Percentiles rank a stretch among this genome's conserved stretches.
These are phyloP conservation scores for Myrmophylax atrothorax DNA, from an alignment of 2,113 vertebrate genomes.

Conservation along the genomic window DNA sequence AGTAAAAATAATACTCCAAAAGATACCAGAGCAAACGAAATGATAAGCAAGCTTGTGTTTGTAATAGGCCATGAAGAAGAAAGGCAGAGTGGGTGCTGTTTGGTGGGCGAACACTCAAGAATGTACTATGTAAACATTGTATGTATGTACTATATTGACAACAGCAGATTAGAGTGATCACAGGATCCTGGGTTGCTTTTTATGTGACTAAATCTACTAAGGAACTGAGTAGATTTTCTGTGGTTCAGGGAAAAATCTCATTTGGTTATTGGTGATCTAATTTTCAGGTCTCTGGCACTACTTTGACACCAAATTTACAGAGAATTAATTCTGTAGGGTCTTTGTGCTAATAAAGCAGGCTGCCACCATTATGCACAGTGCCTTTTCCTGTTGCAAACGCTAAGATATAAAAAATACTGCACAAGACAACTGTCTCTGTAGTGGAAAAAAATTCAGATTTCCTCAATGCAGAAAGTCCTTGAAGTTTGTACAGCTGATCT, in stretches of 20 bases:
- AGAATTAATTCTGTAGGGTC: not conserved
- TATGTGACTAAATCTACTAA: not conserved
- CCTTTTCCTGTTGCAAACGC: not conserved
- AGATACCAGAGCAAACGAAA: not conserved
- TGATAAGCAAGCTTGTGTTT: not conserved
- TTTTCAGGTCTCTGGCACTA: not conserved
- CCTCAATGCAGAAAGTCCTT: not conserved
- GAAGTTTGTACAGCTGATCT: not conserved
- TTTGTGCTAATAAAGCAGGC: not conserved
- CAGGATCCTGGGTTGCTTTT: not conserved
- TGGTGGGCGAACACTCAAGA: not conserved
- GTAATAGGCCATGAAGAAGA: not conserved
- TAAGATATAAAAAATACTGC: not conserved
- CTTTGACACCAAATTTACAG: not conserved
- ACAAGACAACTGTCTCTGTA: not conserved
- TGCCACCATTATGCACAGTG: not conserved
- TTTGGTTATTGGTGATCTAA: not conserved
- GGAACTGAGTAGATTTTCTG: not conserved
- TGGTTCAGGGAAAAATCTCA: not conserved
- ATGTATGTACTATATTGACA: not conserved
- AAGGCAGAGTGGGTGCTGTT: not conserved
- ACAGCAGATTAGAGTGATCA: not conserved
- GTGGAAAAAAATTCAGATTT: not conserved
- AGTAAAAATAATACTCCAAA: not conserved
- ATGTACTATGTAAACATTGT: not conserved